A percentile compares a stretch with the other conserved stretches of the same genome.
These are phyloP conservation scores for Trissonchulus latispiculum DNA, from an alignment of 2,888 invertebrate species.

Conservation along the genomic window DNA sequence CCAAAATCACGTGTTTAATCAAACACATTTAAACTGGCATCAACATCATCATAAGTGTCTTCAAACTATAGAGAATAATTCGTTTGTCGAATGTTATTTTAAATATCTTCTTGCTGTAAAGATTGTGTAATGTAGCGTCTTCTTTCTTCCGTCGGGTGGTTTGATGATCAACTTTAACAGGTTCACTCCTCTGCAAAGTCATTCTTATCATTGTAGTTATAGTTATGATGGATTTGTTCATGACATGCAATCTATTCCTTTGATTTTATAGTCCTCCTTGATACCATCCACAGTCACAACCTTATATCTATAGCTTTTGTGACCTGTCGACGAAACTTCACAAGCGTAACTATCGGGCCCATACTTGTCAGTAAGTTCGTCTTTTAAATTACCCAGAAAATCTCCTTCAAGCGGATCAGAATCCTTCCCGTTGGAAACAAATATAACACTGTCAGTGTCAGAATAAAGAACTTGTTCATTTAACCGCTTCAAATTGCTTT, in stretches of 20 bases:
- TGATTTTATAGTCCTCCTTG: not conserved
- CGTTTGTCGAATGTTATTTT: slow-evolving; percentile 1
- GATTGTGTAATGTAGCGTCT: not conserved
- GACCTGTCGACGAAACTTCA: not conserved
- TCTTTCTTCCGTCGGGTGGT: not conserved
- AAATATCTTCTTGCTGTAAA: not conserved
- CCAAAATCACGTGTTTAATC: no score
- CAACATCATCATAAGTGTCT: not conserved
- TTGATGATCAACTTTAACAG: not conserved
- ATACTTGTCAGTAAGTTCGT: not conserved
- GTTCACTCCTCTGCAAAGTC: not conserved
- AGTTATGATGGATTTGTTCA: not conserved
- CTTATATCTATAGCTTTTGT: slow-evolving; percentile 1
- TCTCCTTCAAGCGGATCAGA: not conserved
- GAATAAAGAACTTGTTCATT: slow-evolving; percentile 40
- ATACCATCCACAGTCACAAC: not conserved
- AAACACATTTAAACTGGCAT: no score
- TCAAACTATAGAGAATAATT: not conserved
- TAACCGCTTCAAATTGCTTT: slow-evolving; percentile 37
- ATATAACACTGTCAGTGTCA: slow-evolving; percentile 45
- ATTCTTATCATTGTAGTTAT: not conserved
- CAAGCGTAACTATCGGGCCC: not conserved
- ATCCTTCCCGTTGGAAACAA: slow-evolving; percentile 19
- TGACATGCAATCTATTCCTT: not conserved
- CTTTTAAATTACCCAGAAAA: not conserved